Conservation (phyloP, 64 coral and sea anemone species). For the Exaiptasia diaphana region DNA sequence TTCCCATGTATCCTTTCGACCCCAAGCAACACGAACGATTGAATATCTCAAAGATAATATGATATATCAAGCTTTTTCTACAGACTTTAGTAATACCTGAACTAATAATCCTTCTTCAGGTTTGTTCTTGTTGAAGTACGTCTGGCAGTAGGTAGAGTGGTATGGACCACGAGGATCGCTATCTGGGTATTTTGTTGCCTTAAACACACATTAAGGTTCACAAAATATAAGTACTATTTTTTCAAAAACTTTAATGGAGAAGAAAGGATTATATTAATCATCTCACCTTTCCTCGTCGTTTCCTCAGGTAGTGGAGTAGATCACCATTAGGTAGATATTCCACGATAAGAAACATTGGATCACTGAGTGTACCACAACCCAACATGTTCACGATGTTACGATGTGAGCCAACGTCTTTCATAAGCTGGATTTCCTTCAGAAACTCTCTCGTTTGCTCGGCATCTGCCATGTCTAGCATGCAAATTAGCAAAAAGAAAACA, state of each 20-base stretch:
- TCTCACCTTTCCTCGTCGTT: constrained; percentile 46
- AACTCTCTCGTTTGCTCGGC: constrained; percentile 34
- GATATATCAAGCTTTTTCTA: not conserved
- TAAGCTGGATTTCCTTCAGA: constrained; percentile 79
- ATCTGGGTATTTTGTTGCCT: constrained; percentile 55
- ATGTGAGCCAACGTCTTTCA: constrained; percentile 82
- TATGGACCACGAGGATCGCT: constrained; percentile 47
- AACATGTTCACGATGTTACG: constrained; percentile 88
- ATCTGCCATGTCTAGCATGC: constrained; percentile 60
- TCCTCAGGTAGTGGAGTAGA: constrained; percentile 71
- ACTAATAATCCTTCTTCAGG: constrained; percentile 13
- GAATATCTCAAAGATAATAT: too few relatives aligned
- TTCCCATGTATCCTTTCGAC: too few relatives aligned
- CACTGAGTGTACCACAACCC: constrained; percentile 65
- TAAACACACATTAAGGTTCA: too few relatives aligned
- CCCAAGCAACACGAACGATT: too few relatives aligned
- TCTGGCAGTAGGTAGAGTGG: constrained; percentile 67
- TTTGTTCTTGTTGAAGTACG: not conserved
- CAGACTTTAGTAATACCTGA: not conserved
- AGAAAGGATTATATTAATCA: not conserved
- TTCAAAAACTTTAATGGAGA: too few relatives aligned
- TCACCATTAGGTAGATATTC: constrained; percentile 79
- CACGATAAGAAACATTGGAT: constrained; percentile 79
- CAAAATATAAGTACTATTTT: too few relatives aligned
- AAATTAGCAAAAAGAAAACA: too few relatives aligned